Conservation (phyloP, 2,888 invertebrate genomes). For the Cerceris ruficornis region DNA sequence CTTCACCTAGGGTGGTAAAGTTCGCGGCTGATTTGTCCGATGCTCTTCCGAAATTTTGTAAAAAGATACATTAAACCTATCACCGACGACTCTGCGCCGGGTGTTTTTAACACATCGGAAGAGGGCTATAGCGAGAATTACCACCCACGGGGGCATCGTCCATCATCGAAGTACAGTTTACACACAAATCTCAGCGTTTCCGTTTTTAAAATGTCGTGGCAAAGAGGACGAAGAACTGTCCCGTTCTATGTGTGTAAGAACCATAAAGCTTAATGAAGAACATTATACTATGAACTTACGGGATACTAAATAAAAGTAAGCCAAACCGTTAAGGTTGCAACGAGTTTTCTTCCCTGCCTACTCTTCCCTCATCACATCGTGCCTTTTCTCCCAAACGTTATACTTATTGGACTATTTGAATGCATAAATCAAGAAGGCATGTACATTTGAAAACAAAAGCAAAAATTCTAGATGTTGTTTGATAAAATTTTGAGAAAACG, state of each 20-base stretch:
- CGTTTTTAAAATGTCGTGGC: slow-evolving; percentile 76
- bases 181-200: slow-evolving; percentile 68
- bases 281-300: slow-evolving; percentile 81
- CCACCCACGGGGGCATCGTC: slow-evolving; percentile 49
- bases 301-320: slow-evolving; percentile 82
- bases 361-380: background rate
- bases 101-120: slow-evolving; percentile 37
- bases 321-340: slow-evolving; percentile 75
- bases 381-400: background rate
- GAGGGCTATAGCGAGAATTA: slow-evolving; percentile 26
- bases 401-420: background rate
- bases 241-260: slow-evolving; percentile 81
- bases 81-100: slow-evolving; percentile 12
- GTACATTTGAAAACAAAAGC: too few relatives aligned
- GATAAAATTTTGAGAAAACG: too few relatives aligned
- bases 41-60: slow-evolving; percentile 24
- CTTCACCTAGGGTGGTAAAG: slow-evolving; percentile 14
- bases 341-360: slow-evolving; percentile 21
- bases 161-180: slow-evolving; percentile 62
- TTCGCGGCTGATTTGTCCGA: slow-evolving; percentile 31
- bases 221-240: slow-evolving; percentile 72
- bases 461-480: too few relatives aligned
- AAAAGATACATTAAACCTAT: slow-evolving; percentile 10
- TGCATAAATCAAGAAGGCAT: too few relatives aligned
- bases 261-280: slow-evolving; percentile 81